These are phyloP conservation scores for Brachypalpus laphriformis DNA, from an alignment of 2,888 invertebrate genomes.

Conservation along the genomic window DNA sequence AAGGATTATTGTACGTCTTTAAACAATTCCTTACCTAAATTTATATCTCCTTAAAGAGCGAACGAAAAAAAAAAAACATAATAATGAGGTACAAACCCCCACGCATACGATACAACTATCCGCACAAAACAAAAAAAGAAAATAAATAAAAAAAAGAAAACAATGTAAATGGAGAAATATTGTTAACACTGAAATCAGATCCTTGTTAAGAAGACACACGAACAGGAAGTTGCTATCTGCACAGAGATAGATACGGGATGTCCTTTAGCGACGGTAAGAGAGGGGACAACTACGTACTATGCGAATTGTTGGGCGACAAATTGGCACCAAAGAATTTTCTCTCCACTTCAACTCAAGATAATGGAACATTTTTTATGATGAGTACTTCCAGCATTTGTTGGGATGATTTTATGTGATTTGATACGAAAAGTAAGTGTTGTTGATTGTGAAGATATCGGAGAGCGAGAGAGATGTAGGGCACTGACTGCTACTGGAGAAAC, in stretches of 20 bases:
- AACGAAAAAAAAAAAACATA: not conserved
- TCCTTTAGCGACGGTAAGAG: not conserved
- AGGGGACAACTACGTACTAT: constrained; percentile 1
- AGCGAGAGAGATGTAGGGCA: not conserved
- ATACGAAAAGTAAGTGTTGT: constrained; percentile 74
- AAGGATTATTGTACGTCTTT: too few species aligned
- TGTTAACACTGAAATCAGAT: constrained; percentile 58
- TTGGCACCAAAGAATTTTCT: constrained; percentile 58
- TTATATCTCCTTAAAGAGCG: constrained; percentile 8
- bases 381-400: constrained; percentile 42
- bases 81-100: constrained; percentile 14
- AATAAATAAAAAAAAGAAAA: not conserved
- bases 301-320: constrained; percentile 58
- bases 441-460: constrained; percentile 25
- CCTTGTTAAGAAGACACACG: constrained; percentile 30
- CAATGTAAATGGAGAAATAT: constrained; percentile 57
- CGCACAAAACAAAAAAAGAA: not conserved
- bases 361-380: constrained; percentile 50
- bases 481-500: not conserved
- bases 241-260: not conserved
- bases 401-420: constrained; percentile 60
- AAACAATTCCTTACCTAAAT: not conserved
- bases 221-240: not conserved
- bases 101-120: constrained; percentile 10
- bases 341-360: constrained; percentile 49